Base-by-base conservation (phyloP, 2,797 vertebrate genomes). In the Scolopax rusticola region DNA sequence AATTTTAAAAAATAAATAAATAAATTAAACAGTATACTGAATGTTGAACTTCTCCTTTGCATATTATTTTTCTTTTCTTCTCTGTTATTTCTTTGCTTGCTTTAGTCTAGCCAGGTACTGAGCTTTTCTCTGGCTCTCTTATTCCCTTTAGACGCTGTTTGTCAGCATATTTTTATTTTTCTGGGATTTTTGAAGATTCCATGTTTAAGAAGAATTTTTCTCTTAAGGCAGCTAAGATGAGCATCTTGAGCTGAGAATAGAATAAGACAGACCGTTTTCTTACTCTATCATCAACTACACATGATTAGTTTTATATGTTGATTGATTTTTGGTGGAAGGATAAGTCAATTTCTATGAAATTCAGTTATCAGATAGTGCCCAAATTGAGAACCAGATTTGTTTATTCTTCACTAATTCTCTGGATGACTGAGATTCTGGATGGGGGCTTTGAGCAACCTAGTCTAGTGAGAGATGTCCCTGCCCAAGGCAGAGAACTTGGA, bases 321-420 rank as follows among this genome's bases (percentile, higher is more conserved):
- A 95, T 92, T 94, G 93, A 94, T 96, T 97, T 97, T 95, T 93
- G 32, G 50, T 76, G 19, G 41, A 90, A 90, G 27, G 43, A 67
- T 93, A 96, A 84, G 76, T 95, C 1, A 1, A 91, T 95, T 95
- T 93, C 80, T 94, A 59, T 85, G 59, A 96, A 96, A 96, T 97
- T 97, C 59, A 92, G 59, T 77, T 74, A 92, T 47, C 23, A 19
- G 48, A 8, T 47, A 84, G 45, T 79, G n/a, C 45, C 23, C 53
- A 92, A 85, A 91, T 47, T 83, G 87, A 94, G 61, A 93, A 86
- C 45, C 30, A 88, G 80, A 92, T 68, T 84, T 94, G 32, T 91
- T 97, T 94, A 93, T 20, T 32, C 56, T 86, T 86, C 64, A 86
- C 16, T 86, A 48, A 40, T 50, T 65, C 21, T 61, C 33, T 27